Conservation (phyloP, 2,888 invertebrate species). For the Apamea epomidion region DNA sequence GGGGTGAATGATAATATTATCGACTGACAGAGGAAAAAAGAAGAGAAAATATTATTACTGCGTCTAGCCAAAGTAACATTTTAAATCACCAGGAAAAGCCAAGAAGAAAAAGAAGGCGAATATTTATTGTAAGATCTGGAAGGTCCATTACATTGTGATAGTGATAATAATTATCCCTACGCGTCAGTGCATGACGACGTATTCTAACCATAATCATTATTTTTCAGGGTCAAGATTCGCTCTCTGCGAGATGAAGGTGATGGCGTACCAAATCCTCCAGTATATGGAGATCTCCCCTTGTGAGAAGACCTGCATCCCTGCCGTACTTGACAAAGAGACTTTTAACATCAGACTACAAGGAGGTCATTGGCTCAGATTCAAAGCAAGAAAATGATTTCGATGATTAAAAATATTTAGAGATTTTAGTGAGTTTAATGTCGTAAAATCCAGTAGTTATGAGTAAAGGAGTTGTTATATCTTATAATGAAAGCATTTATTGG, state of each 20-base stretch:
- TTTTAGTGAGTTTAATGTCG: neutral
- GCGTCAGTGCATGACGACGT: neutral
- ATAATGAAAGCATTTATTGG: neutral
- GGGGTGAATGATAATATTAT: neutral
- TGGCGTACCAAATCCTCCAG: constrained; percentile 77
- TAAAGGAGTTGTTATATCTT: neutral
- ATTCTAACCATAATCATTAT: neutral
- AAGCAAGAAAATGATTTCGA: constrained; percentile 16
- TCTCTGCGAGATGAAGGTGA: constrained; percentile 80
- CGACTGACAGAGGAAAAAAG: neutral
- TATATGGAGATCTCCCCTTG: constrained; percentile 74
- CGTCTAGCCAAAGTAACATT: neutral
- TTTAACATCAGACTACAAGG: constrained; percentile 74
- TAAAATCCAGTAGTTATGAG: neutral
- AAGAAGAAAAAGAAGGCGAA: neutral
- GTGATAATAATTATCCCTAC: neutral
- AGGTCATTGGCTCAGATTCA: constrained; percentile 77
- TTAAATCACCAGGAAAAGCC: neutral
- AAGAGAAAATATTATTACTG: neutral
- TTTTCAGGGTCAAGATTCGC: constrained; percentile 78
- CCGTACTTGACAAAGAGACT: constrained; percentile 64
- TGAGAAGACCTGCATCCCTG: constrained; percentile 73
- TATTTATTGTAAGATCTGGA: no score
- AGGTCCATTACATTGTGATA: neutral
- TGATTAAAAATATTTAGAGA: neutral